A percentile compares a stretch with the other conserved stretches of the same genome.
Evolutionary conservation across 2,797 vertebrate species (phyloP).

Genomic region (Lemur catta): DNA sequence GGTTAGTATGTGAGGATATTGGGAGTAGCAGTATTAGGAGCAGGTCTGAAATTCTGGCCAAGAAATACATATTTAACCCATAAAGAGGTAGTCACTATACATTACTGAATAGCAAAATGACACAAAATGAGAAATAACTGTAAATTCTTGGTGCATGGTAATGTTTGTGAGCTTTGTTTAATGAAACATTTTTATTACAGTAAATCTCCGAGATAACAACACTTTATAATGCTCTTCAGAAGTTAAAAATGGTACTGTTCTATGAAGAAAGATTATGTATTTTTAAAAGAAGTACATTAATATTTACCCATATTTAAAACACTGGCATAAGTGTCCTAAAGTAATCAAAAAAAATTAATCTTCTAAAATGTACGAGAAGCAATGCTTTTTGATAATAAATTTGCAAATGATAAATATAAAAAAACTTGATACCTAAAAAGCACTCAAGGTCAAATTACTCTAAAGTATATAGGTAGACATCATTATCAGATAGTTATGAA

Average conservation of each 20-base stretch:
- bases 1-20: background rate
- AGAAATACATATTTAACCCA: slow-evolving; percentile 6
- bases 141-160: slow-evolving; percentile 5
- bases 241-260: slow-evolving; percentile 38
- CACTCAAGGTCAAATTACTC: background rate
- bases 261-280: slow-evolving; percentile 23
- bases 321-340: slow-evolving; percentile 6
- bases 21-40: background rate
- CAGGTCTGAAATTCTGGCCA: slow-evolving; percentile 4
- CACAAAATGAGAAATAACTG: slow-evolving; percentile 19
- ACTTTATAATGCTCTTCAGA: slow-evolving; percentile 15
- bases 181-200: slow-evolving; percentile 55
- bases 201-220: slow-evolving; percentile 28
- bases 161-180: slow-evolving; percentile 34
- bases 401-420: slow-evolving; percentile 46
- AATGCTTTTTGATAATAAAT: slow-evolving; percentile 32
- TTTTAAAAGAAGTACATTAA: slow-evolving; percentile 29
- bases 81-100: background rate
- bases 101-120: background rate
- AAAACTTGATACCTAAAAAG: background rate
- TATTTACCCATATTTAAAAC: slow-evolving; percentile 33
- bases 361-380: background rate
- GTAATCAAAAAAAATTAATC: background rate
- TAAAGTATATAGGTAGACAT: background rate
- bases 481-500: background rate